These are phyloP conservation scores for Carlito syrichta DNA, from an alignment of 2,113 vertebrate species.

Conservation along the genomic window DNA sequence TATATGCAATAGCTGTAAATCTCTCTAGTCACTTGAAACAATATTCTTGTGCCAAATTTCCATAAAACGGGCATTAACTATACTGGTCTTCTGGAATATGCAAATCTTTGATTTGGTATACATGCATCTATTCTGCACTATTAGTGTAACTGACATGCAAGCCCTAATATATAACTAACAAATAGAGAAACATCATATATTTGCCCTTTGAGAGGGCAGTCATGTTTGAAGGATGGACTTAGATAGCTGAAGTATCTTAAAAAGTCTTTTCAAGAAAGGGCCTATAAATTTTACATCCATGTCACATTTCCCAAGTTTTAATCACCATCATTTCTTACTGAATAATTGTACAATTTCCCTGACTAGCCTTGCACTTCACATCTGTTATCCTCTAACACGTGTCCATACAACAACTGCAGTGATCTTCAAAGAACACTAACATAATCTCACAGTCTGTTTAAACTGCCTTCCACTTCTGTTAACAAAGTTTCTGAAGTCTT, in stretches of 20 bases:
- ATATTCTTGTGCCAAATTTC: background rate
- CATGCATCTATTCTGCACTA: background rate
- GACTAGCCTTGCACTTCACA: background rate
- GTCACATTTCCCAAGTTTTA: accelerated
- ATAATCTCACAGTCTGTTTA: background rate
- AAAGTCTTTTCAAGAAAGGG: background rate
- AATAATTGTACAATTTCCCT: background rate
- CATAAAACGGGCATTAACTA: background rate
- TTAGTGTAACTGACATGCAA: background rate
- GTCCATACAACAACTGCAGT: background rate
- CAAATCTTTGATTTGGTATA: background rate
- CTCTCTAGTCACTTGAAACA: background rate
- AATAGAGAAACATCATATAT: background rate
- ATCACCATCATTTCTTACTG: background rate
- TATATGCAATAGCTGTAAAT: background rate
- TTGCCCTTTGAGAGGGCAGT: background rate
- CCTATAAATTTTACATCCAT: background rate
- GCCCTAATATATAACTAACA: background rate
- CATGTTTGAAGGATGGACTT: background rate
- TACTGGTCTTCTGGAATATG: background rate
- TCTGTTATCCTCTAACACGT: background rate
- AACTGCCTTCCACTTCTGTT: background rate
- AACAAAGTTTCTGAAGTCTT: background rate
- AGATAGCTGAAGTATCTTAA: background rate
- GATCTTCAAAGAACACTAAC: background rate